phyloP scores from a whole-genome alignment of 2,113 vertebrate genomes.

The Caranx melampygus region DNA sequence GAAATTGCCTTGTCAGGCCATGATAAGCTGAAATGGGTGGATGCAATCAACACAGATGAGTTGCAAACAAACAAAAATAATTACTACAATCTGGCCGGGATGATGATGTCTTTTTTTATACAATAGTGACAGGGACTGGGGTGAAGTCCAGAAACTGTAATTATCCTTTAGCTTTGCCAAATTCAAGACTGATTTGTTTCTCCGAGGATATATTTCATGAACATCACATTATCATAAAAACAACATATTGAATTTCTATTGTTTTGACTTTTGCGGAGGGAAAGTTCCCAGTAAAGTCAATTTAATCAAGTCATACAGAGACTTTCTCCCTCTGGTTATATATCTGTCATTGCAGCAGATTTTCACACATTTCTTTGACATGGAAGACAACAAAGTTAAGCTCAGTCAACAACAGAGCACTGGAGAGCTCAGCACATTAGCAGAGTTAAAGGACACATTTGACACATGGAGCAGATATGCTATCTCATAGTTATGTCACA shows the following conservation, averaged over 20 bases:
- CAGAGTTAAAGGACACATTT: slow-evolving; percentile 2
- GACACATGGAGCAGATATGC: not conserved
- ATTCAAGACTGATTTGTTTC: not conserved
- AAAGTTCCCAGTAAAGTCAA: not conserved
- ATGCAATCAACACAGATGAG: too few species aligned
- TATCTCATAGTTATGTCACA: slow-evolving; percentile 21
- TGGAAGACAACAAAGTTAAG: not conserved
- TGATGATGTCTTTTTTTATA: not conserved
- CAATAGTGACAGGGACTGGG: not conserved
- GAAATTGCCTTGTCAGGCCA: not conserved
- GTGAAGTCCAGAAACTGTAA: not conserved
- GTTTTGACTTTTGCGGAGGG: not conserved
- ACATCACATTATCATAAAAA: not conserved
- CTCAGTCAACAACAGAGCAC: not conserved
- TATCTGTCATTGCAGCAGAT: not conserved
- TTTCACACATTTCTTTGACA: not conserved
- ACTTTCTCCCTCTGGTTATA: not conserved
- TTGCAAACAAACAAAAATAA: not conserved
- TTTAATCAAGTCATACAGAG: not conserved
- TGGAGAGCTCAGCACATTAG: not conserved
- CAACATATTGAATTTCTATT: not conserved
- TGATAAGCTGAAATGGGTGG: not conserved
- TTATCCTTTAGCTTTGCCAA: not conserved
- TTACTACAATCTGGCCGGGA: slow-evolving; percentile 4
- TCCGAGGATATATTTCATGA: not conserved